These are phyloP conservation scores for Herpailurus yagouaroundi DNA, from an alignment of 2,113 vertebrate species.

Conservation along the genomic window DNA sequence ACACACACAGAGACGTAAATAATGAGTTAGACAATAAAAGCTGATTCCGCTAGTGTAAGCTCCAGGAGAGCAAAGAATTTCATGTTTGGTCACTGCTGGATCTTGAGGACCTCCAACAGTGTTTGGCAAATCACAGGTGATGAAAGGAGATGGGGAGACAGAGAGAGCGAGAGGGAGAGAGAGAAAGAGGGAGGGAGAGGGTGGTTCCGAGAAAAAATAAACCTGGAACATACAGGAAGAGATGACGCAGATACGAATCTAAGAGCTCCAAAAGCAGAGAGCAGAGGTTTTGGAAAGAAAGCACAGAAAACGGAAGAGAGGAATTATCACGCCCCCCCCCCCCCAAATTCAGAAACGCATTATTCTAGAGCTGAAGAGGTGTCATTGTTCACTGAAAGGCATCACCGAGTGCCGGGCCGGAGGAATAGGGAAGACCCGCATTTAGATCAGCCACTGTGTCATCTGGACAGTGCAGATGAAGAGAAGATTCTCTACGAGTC, in stretches of 20 bases:
- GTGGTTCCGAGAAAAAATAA: neutral
- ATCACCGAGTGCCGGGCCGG: neutral
- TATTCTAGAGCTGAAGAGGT: neutral
- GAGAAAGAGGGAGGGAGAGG: neutral
- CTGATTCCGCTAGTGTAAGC: neutral
- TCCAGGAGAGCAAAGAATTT: neutral
- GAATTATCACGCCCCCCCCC: too few species aligned
- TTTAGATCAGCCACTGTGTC: neutral
- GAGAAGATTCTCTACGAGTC: neutral
- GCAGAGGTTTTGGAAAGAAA: neutral
- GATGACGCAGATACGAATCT: neutral
- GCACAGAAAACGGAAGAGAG: neutral
- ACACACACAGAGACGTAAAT: neutral
- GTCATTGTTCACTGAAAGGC: neutral
- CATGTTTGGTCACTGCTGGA: neutral
- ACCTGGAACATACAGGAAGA: neutral
- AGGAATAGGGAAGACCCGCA: neutral
- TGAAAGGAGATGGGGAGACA: neutral
- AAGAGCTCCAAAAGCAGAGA: neutral
- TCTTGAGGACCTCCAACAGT: neutral
- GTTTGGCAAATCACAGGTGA: neutral
- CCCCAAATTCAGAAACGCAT: neutral
- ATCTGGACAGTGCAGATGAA: neutral
- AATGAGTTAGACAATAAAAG: neutral
- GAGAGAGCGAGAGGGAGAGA: too few species aligned